Evolutionary conservation across 2,797 vertebrate species (phyloP).

Genomic region (Potorous gilbertii): DNA sequence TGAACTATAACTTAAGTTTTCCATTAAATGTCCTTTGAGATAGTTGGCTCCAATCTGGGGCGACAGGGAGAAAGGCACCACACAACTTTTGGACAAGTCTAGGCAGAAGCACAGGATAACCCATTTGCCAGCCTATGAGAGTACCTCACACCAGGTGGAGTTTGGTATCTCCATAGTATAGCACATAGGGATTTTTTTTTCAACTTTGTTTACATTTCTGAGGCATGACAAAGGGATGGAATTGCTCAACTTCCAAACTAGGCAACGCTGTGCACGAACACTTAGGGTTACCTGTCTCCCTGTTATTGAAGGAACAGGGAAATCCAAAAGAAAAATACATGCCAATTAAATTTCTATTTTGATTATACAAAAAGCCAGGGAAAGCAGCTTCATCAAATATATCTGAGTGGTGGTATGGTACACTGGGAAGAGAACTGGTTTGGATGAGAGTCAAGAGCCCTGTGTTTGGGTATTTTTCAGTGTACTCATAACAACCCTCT

Average conservation of each 20-base stretch:
- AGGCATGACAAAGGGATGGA: conserved; percentile 8
- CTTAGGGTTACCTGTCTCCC: conserved; percentile 45
- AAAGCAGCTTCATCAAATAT: conserved; percentile 48
- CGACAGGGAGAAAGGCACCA: conserved; percentile 19
- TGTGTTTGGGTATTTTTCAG: neutral
- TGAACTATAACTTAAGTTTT: conserved; percentile 58
- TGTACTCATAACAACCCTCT: neutral
- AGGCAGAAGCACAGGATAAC: conserved; percentile 18
- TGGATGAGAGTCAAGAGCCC: neutral
- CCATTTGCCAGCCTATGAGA: neutral
- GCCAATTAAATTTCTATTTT: conserved; percentile 67
- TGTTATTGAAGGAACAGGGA: conserved; percentile 75
- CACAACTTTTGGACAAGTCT: conserved; percentile 53
- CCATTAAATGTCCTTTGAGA: conserved; percentile 48
- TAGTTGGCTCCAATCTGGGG: conserved; percentile 41
- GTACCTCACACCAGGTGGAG: conserved; percentile 32
- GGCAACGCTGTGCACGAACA: conserved; percentile 57
- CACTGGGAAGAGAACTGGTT: conserved; percentile 1
- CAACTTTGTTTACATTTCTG: conserved; percentile 63
- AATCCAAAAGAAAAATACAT: conserved; percentile 63
- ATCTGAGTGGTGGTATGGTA: conserved; percentile 12
- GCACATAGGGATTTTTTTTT: conserved; percentile 69
- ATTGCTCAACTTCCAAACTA: conserved; percentile 67
- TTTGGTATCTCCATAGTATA: conserved; percentile 59
- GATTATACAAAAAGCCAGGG: conserved; percentile 64